These are phyloP conservation scores for Periophthalmus magnuspinnatus DNA, from an alignment of 2,797 vertebrate genomes.

Conservation along the genomic window DNA sequence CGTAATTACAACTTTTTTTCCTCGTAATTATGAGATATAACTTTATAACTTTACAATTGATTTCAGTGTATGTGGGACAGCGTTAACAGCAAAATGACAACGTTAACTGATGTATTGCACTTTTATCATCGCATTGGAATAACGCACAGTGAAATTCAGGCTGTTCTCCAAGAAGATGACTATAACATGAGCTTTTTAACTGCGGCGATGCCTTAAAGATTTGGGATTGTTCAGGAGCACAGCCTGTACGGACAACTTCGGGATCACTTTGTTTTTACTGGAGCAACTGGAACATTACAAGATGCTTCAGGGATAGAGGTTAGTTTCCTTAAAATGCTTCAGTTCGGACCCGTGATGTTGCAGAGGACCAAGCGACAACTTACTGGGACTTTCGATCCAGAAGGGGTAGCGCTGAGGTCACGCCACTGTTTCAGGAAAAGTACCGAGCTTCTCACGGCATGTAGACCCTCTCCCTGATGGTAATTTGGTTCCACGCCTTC, in stretches of 20 bases:
- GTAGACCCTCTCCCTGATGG: constrained; percentile 26
- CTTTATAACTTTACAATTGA: no score
- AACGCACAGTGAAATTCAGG: background rate
- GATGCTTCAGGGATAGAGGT: background rate
- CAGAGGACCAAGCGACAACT: background rate
- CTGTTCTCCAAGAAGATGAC: background rate
- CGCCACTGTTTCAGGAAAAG: background rate
- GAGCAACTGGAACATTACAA: background rate
- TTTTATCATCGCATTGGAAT: constrained; percentile 3
- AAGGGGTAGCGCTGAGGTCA: background rate
- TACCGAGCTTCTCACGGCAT: constrained; percentile 29
- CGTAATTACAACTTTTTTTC: no score
- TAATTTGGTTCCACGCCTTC: constrained; percentile 36
- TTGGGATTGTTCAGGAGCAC: background rate
- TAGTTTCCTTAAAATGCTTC: background rate
- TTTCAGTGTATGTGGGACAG: no score
- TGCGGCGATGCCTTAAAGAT: background rate
- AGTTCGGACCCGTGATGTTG: background rate
- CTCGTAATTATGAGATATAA: no score
- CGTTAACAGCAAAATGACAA: no score
- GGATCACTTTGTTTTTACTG: background rate
- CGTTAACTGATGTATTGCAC: background rate
- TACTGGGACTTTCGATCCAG: background rate
- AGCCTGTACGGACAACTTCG: background rate
- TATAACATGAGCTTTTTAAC: background rate